These are phyloP conservation scores for Epinotia ramella DNA, from an alignment of 2,888 invertebrate species.

Conservation along the genomic window DNA sequence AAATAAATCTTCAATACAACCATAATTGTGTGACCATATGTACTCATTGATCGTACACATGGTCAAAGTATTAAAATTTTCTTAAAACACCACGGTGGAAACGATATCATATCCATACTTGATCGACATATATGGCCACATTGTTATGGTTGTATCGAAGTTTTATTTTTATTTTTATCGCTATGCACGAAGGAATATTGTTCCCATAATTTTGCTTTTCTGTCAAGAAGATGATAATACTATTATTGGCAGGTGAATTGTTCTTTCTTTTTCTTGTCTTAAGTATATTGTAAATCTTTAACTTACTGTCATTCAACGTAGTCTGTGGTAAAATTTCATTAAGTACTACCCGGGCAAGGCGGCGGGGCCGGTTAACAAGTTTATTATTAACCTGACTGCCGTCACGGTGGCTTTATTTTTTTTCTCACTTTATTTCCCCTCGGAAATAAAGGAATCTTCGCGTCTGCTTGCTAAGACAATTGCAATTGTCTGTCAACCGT, in stretches of 20 bases:
- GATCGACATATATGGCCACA: no score
- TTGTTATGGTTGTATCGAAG: no score
- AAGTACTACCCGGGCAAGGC: constrained; percentile 11
- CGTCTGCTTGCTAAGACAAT: constrained; percentile 18
- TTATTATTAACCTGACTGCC: constrained; percentile 41
- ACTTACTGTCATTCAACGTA: constrained; percentile 19
- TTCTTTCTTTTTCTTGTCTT: background rate
- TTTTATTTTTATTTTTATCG: no score
- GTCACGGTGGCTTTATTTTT: constrained; percentile 33
- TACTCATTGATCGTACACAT: no score
- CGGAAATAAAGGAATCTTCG: constrained; percentile 36
- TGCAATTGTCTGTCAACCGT: constrained; percentile 19
- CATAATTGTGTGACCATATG: no score
- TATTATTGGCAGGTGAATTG: background rate
- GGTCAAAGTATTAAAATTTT: no score
- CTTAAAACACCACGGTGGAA: no score
- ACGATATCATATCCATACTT: no score
- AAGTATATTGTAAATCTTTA: background rate
- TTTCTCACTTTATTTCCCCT: constrained; percentile 27
- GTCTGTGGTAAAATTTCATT: constrained; percentile 32
- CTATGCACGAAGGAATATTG: no score
- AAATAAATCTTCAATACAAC: no score
- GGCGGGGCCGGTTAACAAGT: constrained; percentile 40
- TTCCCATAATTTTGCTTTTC: background rate
- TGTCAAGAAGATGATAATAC: background rate